Evolutionary conservation across 2,113 vertebrate genomes (phyloP), one percentile per base, ranked within the genome.

Genomic region (Otus sunia): DNA sequence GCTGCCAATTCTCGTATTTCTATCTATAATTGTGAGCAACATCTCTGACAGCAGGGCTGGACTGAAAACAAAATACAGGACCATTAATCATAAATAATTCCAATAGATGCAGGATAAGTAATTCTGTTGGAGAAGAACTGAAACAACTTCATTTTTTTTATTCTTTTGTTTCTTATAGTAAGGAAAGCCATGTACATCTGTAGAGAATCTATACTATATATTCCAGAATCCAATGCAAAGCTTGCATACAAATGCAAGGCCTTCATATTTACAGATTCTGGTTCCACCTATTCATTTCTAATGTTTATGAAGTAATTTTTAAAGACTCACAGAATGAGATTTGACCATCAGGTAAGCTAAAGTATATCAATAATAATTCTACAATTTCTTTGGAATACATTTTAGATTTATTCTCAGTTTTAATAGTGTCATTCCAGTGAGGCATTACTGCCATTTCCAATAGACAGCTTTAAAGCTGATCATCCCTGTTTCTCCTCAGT

Each of bases 101-200:
- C 27, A 58, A 25, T 8, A 74, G 8, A 25, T 12, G 16, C 34
- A 53, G n/a, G 11, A n/a, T 27, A 84, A 80, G 22, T 63, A 68
- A 50, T 52, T 87, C 16, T 64, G 19, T 20, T 45, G 8, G 16
- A 80, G 16, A 77, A 63, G 11, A 77, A 52, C 1, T 37, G 7
- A 41, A 90, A 45, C 21, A 66, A 26, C 5, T 52, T 25, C 12
- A 8, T 26, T 72, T 73, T 29, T 88, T 66, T 43, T 7, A 5
- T 37, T 73, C 8, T 43, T 94, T 62, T 45, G 4, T 71, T 86
- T 85, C 60, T 72, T 55, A 59, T 3, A 15, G 12, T 27, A 60
- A 37, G 30, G 39, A 43, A 77, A 53, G 12, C 0, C 15, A 22
- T 0, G 0, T 30, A 16, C 10, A 39, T 23, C 21, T 58, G 15